These are phyloP conservation scores for Styela clava DNA, from an alignment of 23 tunicate genomes.

Conservation along the genomic window DNA sequence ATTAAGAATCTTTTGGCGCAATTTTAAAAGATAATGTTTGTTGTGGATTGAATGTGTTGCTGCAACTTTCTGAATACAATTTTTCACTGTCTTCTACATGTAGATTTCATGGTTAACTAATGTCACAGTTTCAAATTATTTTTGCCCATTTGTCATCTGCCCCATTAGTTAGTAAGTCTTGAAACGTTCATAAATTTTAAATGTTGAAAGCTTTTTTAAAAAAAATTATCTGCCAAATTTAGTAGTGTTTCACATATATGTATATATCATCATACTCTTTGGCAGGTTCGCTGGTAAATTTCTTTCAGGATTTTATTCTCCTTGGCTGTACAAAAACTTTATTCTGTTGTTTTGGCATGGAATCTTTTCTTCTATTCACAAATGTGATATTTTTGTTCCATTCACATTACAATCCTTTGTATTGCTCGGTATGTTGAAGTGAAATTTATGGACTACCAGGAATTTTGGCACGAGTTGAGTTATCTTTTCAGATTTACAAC, in stretches of 20 bases:
- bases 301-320: not conserved
- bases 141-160: no score
- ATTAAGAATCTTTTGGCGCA: no score
- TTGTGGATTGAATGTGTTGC: no score
- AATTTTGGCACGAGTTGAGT: not conserved
- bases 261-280: not conserved
- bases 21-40: no score
- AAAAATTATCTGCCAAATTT: no score
- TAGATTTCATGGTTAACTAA: no score
- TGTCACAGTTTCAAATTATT: no score
- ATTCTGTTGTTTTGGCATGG: not conserved
- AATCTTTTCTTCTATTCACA: conserved; percentile 10
- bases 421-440: not conserved
- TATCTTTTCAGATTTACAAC: not conserved
- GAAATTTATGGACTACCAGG: not conserved
- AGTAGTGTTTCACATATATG: not conserved
- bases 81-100: no score
- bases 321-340: not conserved
- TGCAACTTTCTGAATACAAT: no score
- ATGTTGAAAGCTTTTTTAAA: no score
- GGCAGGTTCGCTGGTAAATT: not conserved
- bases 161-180: no score
- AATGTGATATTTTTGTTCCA: conserved; percentile 22
- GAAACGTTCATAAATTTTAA: no score
- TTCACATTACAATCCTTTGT: conserved; percentile 10